Evolutionary conservation across 1,140 invertebrate genomes (phyloP).

Genomic region (Procambarus clarkii): DNA sequence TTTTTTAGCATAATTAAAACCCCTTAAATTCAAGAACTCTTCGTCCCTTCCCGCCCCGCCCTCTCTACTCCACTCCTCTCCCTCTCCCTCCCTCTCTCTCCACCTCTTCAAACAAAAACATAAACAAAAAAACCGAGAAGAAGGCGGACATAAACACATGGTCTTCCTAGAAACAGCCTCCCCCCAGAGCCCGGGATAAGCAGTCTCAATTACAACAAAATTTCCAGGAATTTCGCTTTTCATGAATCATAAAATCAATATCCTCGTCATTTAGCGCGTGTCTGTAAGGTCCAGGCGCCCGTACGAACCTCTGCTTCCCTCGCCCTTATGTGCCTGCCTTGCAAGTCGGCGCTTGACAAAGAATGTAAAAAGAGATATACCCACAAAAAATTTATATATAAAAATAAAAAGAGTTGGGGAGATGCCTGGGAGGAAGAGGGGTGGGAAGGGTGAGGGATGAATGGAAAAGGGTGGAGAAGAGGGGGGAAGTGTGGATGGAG

Average conservation of each 20-base stretch:
- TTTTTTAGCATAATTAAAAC: not conserved
- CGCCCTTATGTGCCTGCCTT: constrained; percentile 28
- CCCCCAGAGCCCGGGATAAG: constrained; percentile 32
- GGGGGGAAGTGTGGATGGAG: not conserved
- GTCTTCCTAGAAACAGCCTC: constrained; percentile 17
- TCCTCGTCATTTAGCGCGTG: constrained; percentile 26
- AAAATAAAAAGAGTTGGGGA: not conserved
- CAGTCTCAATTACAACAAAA: constrained; percentile 47
- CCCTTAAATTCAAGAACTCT: not conserved
- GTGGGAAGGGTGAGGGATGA: not conserved
- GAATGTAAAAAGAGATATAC: not conserved
- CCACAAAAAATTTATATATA: no score
- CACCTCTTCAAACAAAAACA: constrained; percentile 4
- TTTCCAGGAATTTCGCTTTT: constrained; percentile 53
- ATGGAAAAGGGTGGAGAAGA: not conserved
- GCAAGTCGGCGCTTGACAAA: constrained; percentile 15
- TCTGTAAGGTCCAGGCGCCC: constrained; percentile 13
- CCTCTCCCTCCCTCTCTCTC: no score
- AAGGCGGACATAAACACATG: not conserved
- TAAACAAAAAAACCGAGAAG: no score
- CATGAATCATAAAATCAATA: constrained; percentile 61
- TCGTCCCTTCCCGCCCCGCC: no score
- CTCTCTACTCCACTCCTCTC: no score
- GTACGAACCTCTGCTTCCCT: not conserved
- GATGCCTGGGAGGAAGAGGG: not conserved